Conservation (phyloP, 1,140 invertebrate genomes). For the Microplitis demolitor region DNA sequence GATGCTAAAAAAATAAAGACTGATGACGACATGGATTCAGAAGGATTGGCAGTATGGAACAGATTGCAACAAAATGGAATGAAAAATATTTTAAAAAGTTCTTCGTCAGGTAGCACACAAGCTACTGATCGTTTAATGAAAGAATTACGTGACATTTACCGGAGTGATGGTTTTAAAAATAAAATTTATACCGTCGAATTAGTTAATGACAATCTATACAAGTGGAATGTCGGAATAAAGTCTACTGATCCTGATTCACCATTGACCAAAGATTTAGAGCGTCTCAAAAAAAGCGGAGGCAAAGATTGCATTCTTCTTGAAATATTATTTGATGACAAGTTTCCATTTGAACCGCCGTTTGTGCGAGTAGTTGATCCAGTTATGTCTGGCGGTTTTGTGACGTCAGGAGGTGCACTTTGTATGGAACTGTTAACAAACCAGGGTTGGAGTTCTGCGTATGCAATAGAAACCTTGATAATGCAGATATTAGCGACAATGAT, state of each 20-base stretch:
- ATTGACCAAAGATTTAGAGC: slow-evolving; percentile 88
- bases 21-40: slow-evolving; percentile 81
- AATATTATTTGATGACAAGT: slow-evolving; percentile 95
- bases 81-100: slow-evolving; percentile 86
- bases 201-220: slow-evolving; percentile 97
- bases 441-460: slow-evolving; percentile 99
- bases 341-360: slow-evolving; percentile 98
- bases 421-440: slow-evolving; percentile 99
- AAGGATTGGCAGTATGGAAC: slow-evolving; percentile 91
- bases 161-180: slow-evolving; percentile 97
- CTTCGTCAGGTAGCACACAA: slow-evolving; percentile 79
- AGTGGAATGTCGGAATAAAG: slow-evolving; percentile 97
- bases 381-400: slow-evolving; percentile 89
- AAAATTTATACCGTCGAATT: slow-evolving; percentile 88
- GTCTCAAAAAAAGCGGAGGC: slow-evolving; percentile 96
- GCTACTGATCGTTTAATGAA: slow-evolving; percentile 92
- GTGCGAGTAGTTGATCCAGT: slow-evolving; percentile 96
- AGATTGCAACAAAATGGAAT: slow-evolving; percentile 92
- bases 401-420: slow-evolving; percentile 93
- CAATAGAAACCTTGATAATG: slow-evolving; percentile 97
- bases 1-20: slow-evolving; percentile 71
- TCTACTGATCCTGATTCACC: slow-evolving; percentile 97
- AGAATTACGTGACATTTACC: slow-evolving; percentile 96
- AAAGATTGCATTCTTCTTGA: slow-evolving; percentile 96
- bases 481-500: slow-evolving; percentile 98